Base-by-base conservation (phyloP, 2,797 vertebrate genomes). In the Melanotaenia nigrans region DNA sequence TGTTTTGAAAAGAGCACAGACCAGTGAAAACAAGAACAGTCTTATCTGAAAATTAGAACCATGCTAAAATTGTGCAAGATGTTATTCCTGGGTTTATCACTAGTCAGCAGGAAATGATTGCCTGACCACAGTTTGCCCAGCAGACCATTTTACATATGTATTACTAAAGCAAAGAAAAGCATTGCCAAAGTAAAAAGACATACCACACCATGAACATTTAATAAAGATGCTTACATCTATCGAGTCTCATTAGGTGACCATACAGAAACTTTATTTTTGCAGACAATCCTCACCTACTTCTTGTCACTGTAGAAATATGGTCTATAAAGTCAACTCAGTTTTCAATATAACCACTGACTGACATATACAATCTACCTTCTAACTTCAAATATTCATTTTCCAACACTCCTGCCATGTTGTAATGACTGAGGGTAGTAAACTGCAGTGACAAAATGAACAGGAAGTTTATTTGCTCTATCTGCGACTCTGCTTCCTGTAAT, bases 401-500 rank as follows among this genome's bases (percentile, higher is more conserved):
- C 13, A 32, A 40, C 16, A 45, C 11, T 73, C 24, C 65, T 38
- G 4, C 55, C 47, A 77, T 56, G 13, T 33, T 62, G 54, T 28
- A 35, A 53, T 47, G n/a, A 54, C 56, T 38, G 16, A 65, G 25
- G 51, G n/a, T 65, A 58, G 49, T n/a, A 58, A 45, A 51, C 53
- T 80, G 30, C 51, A 68, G 53, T 6, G 16, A 54, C 40, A 56
- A 68, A 75, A 61, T 62, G 79, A 87, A 89, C 81, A 86, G 81
- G 86, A 92, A 91, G 73, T 78, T 65, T 75, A 68, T 69, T 0
- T 14, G 53, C 30, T 61, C 9, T 61, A 75, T 86, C 60, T 66
- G 77, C 85, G 81, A 85, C 74, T 88, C 40, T 81, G 76, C 68
- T 92, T 93, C 92, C 90, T 90, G 84, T 81, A 0, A 47, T 75